Percentiles rank a stretch among this genome's conserved stretches.
phyloP scores from a whole-genome alignment of 2,888 invertebrate species.

The Parelbella ahira region DNA sequence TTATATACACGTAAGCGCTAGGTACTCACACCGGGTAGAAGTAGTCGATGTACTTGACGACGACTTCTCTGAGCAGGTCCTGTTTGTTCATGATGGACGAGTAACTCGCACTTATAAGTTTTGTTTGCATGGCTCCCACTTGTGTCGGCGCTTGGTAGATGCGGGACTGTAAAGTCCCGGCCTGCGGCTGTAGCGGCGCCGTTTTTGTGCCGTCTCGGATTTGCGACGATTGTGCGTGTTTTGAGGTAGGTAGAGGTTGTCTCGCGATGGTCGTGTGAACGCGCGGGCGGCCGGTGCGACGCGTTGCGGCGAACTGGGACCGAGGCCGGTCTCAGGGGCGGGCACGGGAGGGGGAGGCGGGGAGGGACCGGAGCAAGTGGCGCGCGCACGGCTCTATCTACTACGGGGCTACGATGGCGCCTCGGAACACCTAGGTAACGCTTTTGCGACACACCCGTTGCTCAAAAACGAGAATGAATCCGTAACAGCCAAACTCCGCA shows the following conservation, averaged over 20 bases:
- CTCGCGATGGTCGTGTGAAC: conserved; percentile 37
- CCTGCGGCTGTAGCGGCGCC: conserved; percentile 55
- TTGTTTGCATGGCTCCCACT: conserved; percentile 77
- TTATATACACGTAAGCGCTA: conserved; percentile 23
- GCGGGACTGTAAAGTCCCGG: conserved; percentile 60
- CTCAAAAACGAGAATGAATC: conserved; percentile 54
- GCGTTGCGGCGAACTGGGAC: conserved; percentile 78
- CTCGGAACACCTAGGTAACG: conserved; percentile 62
- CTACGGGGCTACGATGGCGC: conserved; percentile 74
- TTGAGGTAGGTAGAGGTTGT: conserved; percentile 50
- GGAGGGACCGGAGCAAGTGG: conserved; percentile 63
- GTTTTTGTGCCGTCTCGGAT: conserved; percentile 48
- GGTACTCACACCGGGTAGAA: conserved; percentile 85
- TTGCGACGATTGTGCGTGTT: conserved; percentile 55
- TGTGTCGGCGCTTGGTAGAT: conserved; percentile 47
- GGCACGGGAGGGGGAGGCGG: conserved; percentile 51
- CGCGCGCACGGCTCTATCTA: conserved; percentile 73
- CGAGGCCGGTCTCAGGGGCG: conserved; percentile 58
- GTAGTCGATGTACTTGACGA: conserved; percentile 86
- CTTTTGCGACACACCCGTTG: conserved; percentile 73
- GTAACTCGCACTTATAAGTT: conserved; percentile 82
- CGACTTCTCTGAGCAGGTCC: conserved; percentile 84
- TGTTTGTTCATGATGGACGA: conserved; percentile 84
- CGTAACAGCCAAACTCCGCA: conserved; percentile 49
- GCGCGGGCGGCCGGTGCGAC: conserved; percentile 72